These are phyloP conservation scores for Lepidotrigona ventralis DNA, from an alignment of 1,140 invertebrate species.

Conservation along the genomic window DNA sequence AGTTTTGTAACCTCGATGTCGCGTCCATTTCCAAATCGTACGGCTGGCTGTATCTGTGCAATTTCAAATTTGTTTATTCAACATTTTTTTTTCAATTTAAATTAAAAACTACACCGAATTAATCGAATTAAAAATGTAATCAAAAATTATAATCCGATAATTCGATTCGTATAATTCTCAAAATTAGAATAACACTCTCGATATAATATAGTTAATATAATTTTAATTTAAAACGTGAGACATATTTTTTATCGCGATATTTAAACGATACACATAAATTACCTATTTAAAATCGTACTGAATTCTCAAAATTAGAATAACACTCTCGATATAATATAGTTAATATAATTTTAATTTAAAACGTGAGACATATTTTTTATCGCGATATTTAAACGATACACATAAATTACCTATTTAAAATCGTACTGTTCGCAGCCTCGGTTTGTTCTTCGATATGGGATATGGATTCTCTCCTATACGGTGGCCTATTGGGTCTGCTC, in stretches of 20 bases:
- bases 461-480: slow-evolving; percentile 75
- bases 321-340: no score
- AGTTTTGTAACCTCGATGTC: slow-evolving; percentile 68
- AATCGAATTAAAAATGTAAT: no score
- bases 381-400: no score
- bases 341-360: not conserved
- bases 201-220: not conserved
- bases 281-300: no score
- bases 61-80: slow-evolving; percentile 5
- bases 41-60: slow-evolving; percentile 65
- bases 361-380: not conserved
- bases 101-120: no score
- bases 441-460: slow-evolving; percentile 65
- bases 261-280: no score
- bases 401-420: slow-evolving; percentile 43
- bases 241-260: not conserved
- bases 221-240: not conserved
- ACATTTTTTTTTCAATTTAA: no score
- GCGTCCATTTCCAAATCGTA: slow-evolving; percentile 69
- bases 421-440: slow-evolving; percentile 38
- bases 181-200: no score
- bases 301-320: no score
- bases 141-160: no score
- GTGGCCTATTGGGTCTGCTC: slow-evolving; percentile 70
- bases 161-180: no score